Evolutionary conservation across 2,113 vertebrate genomes (phyloP).

Genomic region (Hippolais icterina): DNA sequence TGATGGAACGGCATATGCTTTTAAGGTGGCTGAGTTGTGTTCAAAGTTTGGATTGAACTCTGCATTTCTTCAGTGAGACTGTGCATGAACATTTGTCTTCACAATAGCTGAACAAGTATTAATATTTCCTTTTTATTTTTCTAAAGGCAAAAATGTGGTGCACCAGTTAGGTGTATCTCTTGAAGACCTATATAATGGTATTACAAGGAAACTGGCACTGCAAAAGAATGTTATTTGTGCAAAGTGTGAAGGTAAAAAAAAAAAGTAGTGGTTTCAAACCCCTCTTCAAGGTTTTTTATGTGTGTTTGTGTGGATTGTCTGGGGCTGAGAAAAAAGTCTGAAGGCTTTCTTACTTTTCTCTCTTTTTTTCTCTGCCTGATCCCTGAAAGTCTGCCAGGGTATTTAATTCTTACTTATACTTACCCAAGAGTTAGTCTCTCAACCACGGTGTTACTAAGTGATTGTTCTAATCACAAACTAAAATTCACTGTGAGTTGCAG

Average conservation of each 20-base stretch:
- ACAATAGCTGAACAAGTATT: not conserved
- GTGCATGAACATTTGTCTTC: not conserved
- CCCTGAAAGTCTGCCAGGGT: not conserved
- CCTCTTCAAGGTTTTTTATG: not conserved
- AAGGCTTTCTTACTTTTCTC: not conserved
- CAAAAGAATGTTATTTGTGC: constrained; percentile 96
- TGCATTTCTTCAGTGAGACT: constrained; percentile 18
- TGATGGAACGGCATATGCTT: constrained; percentile 33
- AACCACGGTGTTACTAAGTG: not conserved
- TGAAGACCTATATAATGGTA: constrained; percentile 92
- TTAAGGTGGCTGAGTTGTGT: constrained; percentile 7
- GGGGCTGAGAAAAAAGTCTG: not conserved
- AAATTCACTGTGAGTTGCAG: not conserved
- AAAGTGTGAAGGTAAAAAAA: constrained; percentile 90
- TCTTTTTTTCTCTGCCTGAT: not conserved
- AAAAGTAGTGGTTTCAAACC: not conserved
- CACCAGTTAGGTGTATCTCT: constrained; percentile 91
- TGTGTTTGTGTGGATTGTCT: not conserved
- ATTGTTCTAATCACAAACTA: not conserved
- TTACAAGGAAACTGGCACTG: constrained; percentile 91
- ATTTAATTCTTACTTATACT: not conserved
- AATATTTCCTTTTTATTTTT: not conserved
- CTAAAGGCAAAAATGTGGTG: constrained; percentile 91
- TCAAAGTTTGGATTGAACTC: constrained; percentile 1
- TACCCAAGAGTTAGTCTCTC: not conserved